Percentiles rank a stretch among this genome's conserved stretches.
phyloP scores from a whole-genome alignment of 2,113 vertebrate species.

The Prunella himalayana region DNA sequence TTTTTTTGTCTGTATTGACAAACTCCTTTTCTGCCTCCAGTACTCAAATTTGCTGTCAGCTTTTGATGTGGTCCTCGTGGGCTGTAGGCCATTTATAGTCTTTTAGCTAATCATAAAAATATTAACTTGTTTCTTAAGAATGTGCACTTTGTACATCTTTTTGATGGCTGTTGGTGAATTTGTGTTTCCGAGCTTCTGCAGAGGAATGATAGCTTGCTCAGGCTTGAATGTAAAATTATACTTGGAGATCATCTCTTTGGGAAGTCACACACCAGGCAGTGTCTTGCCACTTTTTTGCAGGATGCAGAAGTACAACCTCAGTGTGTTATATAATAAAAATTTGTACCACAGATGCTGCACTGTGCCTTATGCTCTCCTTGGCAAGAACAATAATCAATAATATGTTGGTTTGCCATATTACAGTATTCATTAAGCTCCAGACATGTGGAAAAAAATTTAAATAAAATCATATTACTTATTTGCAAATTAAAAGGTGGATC shows the following conservation, averaged over 20 bases:
- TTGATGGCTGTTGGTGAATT: neutral
- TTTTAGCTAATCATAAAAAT: neutral
- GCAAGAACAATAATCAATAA: neutral
- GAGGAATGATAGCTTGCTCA: neutral
- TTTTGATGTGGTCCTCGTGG: neutral
- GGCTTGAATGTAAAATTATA: neutral
- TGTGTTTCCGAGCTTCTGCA: neutral
- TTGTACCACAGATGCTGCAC: neutral
- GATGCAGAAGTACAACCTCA: neutral
- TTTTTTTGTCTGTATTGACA: neutral
- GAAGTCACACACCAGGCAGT: neutral
- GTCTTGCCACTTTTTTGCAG: neutral
- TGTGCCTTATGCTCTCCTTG: neutral
- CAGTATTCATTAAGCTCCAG: neutral
- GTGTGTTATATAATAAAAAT: neutral
- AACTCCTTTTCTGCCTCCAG: neutral
- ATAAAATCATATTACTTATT: neutral
- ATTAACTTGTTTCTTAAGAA: neutral
- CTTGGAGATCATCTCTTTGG: neutral
- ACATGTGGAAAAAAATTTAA: neutral
- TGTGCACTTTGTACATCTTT: neutral
- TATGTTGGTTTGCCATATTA: neutral
- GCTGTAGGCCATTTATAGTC: neutral
- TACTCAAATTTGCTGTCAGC: neutral
- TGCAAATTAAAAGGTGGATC: neutral